phyloP scores from a whole-genome alignment of 2,888 invertebrate species.

The Athalia circularis region DNA sequence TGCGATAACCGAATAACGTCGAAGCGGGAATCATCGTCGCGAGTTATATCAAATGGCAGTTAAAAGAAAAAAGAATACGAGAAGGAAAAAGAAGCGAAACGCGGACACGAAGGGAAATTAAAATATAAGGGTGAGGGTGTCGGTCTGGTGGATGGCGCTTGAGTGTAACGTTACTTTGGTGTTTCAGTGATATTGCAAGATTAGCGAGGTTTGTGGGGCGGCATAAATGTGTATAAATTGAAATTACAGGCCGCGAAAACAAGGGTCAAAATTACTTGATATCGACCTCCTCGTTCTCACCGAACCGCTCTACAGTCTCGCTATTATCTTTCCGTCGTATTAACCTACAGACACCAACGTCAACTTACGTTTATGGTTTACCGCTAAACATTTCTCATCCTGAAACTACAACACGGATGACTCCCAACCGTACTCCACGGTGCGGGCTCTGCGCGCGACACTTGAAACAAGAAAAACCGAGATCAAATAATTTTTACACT shows the following conservation, averaged over 20 bases:
- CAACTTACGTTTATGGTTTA: constrained; percentile 22
- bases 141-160: background rate
- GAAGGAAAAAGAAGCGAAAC: background rate
- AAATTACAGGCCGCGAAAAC: constrained; percentile 38
- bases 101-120: background rate
- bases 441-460: background rate
- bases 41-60: background rate
- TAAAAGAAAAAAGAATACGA: background rate
- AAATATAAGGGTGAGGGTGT: background rate
- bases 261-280: constrained; percentile 41
- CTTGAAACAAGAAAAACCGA: background rate
- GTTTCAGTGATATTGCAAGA: constrained; percentile 36
- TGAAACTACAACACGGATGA: background rate
- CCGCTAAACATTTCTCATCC: constrained; percentile 9
- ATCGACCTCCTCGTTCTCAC: constrained; percentile 18
- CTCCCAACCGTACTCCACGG: too few relatives aligned
- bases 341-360: constrained; percentile 5
- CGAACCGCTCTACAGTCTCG: background rate
- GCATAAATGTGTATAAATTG: constrained; percentile 42
- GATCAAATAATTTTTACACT: too few relatives aligned
- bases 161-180: background rate
- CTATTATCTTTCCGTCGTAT: constrained; percentile 34
- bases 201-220: constrained; percentile 28
- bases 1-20: background rate
- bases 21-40: background rate